Evolutionary conservation across 2,113 vertebrate species (phyloP), one percentile per base, ranked within the genome.

Genomic region (Pseudorasbora parva): DNA sequence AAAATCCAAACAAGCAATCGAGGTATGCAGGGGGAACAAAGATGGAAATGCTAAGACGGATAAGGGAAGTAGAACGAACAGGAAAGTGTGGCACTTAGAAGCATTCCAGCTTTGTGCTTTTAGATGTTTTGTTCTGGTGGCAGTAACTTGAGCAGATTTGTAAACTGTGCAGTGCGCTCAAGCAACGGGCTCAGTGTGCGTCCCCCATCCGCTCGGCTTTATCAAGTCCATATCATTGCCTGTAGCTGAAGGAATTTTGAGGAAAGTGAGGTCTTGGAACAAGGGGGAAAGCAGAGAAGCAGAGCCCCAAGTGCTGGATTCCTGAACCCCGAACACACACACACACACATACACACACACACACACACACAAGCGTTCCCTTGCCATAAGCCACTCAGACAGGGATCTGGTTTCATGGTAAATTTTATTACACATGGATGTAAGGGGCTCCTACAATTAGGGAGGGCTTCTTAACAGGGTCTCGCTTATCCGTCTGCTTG

Each of bases 381-480:
- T 79, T 64, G 59, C 59, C 78, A n/a, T 71, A 64, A 68, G 68
- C 82, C 85, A 81, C 82, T 80, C 47, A 86, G 59, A 75, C 77
- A 7, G 21, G 77, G 79, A 87, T 85, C 83, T 57, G 33, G 86
- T 88, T 88, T 88, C 84, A 81, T 69, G 79, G 37, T 87, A 79
- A 87, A 88, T 80, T 78, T 76, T 83, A 82, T 88, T 86, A 81
- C 88, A 84, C 72, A 83, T 85, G 75, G 66, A 81, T 87, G 80
- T 68, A 56, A 69, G 75, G 78, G 87, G 66, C 66, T 85, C 69
- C 69, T 73, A 56, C 72, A 82, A 82, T 84, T 86, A 82, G 74
- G 79, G 79, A 79, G 82, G 82, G 57, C 82, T 64, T 81, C 79
- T 85, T 77, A 81, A 81, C 64, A 37, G 60, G 62, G 47, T 69